Percentiles rank a stretch among this genome's conserved stretches.
These are phyloP conservation scores for Glandiceps talaboti DNA, from an alignment of 53 echinoderm and acorn worm genomes.

Conservation along the genomic window DNA sequence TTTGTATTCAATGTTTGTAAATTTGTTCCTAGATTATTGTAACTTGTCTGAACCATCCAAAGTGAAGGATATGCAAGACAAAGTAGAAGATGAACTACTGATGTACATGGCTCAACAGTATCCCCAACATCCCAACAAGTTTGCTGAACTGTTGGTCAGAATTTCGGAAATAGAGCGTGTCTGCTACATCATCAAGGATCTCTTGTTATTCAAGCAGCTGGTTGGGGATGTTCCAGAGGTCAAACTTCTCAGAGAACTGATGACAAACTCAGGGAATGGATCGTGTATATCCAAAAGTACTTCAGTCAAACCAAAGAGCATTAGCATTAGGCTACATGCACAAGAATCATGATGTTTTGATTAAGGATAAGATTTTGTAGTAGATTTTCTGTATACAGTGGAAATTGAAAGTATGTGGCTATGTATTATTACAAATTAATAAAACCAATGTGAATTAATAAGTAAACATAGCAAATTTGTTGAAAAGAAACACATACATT, in stretches of 20 bases:
- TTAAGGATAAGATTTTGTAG: background rate
- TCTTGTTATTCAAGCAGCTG: constrained; percentile 7
- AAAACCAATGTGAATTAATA: no score
- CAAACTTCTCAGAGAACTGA: constrained; percentile 13
- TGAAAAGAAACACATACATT: no score
- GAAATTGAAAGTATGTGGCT: no score
- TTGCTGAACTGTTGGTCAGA: constrained; percentile 39
- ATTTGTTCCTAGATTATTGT: background rate
- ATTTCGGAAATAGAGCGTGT: constrained; percentile 42
- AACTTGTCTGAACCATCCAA: background rate
- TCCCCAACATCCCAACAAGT: constrained; percentile 1
- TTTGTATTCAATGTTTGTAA: no score
- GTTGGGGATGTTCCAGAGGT: constrained; percentile 14
- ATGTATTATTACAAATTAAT: no score
- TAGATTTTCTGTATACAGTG: no score
- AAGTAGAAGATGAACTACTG: constrained; percentile 47
- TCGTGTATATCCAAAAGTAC: background rate
- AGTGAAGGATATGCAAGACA: constrained; percentile 44
- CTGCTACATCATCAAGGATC: constrained; percentile 23
- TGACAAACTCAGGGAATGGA: background rate
- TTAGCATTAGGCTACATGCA: no score
- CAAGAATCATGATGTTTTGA: no score
- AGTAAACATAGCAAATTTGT: no score
- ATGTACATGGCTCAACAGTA: constrained; percentile 23
- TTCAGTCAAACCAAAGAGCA: background rate